Base-by-base conservation (phyloP, 2,797 vertebrate species). In the Paramormyrops hopkinsi region DNA sequence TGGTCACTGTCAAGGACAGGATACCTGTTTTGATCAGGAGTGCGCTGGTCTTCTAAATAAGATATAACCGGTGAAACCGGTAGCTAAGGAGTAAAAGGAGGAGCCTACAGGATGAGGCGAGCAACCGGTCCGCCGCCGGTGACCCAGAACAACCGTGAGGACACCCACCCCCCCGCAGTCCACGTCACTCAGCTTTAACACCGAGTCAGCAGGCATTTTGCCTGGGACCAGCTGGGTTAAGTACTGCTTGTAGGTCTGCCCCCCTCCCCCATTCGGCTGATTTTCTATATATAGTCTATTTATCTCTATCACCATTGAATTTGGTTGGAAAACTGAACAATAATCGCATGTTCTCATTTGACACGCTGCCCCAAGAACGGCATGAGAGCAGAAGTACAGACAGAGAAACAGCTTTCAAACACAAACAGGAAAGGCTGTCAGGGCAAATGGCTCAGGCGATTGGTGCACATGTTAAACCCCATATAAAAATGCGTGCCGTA, bases 131-230 rank as follows among this genome's bases (percentile, higher is more conserved):
- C 22, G 17, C 88, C 19, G 4, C 56, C 33, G 50, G 37, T 83
- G 73, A 59, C 84, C 85, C 86, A 89, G 86, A 89, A 89, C 87
- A 89, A 53, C 65, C 65, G 59, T 19, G 25, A 65, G 62, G 54
- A 48, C 41, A 50, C 85, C 37, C 51, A 53, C 51, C 89, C 69
- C 53, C 11, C 79, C 51, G 48, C 51, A 86, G 37, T 5, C 29
- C 62, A 59, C 22, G 85, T 89, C 89, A 89, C 89, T 73, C 69
- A 85, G 62, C 4, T 73, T 41, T 44, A 87, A 37, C 51, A 65
- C 73, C 14, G 22, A 56, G 62, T 59, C 44, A 85, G 82, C 41
- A 62, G 17, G 51, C 53, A 50, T 54, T 54, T 88, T 76, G 56
- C 29, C 22, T 7, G 53, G 56, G 88, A 89, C 65, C 65, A 73